These are phyloP conservation scores for Drosophila aldrichi DNA, from an alignment of 2,888 invertebrate genomes.

Conservation along the genomic window DNA sequence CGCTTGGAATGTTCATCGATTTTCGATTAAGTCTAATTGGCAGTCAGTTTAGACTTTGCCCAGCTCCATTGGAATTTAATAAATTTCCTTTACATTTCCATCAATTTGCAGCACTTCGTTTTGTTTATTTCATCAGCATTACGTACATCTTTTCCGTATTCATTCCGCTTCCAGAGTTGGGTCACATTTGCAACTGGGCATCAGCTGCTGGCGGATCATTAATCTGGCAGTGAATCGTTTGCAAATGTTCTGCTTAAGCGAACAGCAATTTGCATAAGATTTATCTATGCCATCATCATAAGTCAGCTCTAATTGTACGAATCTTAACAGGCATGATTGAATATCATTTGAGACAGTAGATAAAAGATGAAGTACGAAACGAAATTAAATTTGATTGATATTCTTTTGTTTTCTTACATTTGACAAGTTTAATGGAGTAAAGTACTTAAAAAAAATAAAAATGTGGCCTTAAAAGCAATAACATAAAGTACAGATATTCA, in stretches of 20 bases:
- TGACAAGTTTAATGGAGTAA: background rate
- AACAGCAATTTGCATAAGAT: conserved; percentile 14
- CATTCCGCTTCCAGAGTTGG: background rate
- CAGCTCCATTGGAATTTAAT: conserved; percentile 10
- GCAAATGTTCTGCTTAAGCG: conserved; percentile 39
- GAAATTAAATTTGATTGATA: background rate
- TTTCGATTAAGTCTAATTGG: conserved; percentile 68
- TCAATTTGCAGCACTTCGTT: conserved; percentile 4
- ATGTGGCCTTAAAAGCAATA: background rate
- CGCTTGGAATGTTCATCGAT: conserved; percentile 37
- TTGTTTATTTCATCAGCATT: conserved; percentile 13
- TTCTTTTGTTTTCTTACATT: background rate
- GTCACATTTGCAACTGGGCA: conserved; percentile 21
- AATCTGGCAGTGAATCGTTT: conserved; percentile 62
- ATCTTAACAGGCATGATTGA: conserved; percentile 2
- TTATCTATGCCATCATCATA: conserved; percentile 19
- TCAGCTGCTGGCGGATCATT: conserved; percentile 56
- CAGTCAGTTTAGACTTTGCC: conserved; percentile 20
- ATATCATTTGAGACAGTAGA: background rate
- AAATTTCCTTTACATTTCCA: conserved; percentile 13
- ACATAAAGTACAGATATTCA: no score
- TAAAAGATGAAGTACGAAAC: background rate
- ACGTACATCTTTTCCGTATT: conserved; percentile 9
- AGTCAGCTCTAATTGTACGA: conserved; percentile 9
- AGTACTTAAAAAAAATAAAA: background rate